These are phyloP conservation scores for Podabrus alpinus DNA, from an alignment of 2,888 invertebrate genomes.

Conservation along the genomic window DNA sequence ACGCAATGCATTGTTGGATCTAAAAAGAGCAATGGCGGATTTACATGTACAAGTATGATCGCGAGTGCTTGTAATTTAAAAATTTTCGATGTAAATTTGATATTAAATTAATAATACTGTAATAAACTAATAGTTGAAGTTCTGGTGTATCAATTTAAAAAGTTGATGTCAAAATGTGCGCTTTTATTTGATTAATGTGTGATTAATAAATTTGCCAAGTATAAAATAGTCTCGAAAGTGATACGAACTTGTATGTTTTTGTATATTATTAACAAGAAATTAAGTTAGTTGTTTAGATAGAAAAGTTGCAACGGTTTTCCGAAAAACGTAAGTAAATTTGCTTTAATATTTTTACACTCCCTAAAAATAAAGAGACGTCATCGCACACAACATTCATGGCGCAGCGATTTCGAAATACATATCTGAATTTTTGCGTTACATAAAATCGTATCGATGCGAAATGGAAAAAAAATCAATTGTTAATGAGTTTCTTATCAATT, in stretches of 20 bases:
- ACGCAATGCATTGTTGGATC: conserved; percentile 53
- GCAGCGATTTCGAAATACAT: conserved; percentile 40
- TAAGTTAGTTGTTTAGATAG: not conserved
- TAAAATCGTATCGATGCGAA: conserved; percentile 22
- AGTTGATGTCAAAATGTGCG: conserved; percentile 26
- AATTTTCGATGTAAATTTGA: conserved; percentile 41
- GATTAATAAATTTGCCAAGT: conserved; percentile 29
- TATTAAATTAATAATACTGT: not conserved
- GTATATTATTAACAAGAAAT: not conserved
- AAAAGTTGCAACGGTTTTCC: not conserved
- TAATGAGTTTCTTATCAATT: not conserved
- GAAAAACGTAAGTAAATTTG: conserved; percentile 35
- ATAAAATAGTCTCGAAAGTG: conserved; percentile 37
- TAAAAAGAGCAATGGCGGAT: conserved; percentile 52
- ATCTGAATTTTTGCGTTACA: conserved; percentile 40
- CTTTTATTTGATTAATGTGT: conserved; percentile 9
- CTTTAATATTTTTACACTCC: conserved; percentile 30
- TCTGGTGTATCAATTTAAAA: not conserved
- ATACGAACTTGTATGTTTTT: conserved; percentile 40
- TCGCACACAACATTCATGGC: conserved; percentile 36
- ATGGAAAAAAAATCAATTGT: conserved; percentile 8
- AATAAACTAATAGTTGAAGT: conserved; percentile 5
- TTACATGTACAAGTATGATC: conserved; percentile 46
- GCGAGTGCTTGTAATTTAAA: conserved; percentile 43
- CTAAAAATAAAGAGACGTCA: conserved; percentile 36